Evolutionary conservation across 2,888 invertebrate genomes (phyloP).

Genomic region (Chymomyza amoena): DNA sequence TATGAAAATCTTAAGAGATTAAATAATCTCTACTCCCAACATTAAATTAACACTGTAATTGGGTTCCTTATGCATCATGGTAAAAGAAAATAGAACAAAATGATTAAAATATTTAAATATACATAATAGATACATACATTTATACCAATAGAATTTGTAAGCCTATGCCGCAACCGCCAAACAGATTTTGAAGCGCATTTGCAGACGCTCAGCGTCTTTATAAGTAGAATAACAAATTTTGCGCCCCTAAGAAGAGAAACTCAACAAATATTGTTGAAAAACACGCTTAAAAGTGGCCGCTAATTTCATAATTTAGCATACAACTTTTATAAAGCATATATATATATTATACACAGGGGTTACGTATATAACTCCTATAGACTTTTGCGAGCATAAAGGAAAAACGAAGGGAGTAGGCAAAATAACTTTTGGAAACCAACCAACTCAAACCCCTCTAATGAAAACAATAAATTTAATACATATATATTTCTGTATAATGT

Average conservation of each 20-base stretch:
- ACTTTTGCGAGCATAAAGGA: slow-evolving; percentile 31
- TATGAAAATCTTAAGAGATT: slow-evolving; percentile 14
- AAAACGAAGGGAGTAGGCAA: slow-evolving; percentile 1
- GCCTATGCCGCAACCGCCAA: slow-evolving; percentile 61
- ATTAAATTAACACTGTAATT: slow-evolving; percentile 46
- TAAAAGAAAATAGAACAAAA: slow-evolving; percentile 19
- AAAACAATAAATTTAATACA: slow-evolving; percentile 59
- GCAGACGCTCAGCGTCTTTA: slow-evolving; percentile 64
- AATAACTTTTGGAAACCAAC: slow-evolving; percentile 32
- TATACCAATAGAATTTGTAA: slow-evolving; percentile 32
- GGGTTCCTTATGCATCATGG: slow-evolving; percentile 61
- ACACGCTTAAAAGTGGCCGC: slow-evolving; percentile 58
- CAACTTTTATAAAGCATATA: slow-evolving; percentile 42
- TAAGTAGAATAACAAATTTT: slow-evolving; percentile 19
- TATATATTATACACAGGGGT: neutral
- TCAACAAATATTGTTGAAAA: slow-evolving; percentile 26
- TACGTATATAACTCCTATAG: neutral
- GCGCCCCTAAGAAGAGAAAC: slow-evolving; percentile 22
- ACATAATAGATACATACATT: slow-evolving; percentile 42
- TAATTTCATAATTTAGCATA: slow-evolving; percentile 48
- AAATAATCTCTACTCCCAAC: slow-evolving; percentile 11
- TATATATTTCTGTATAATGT: slow-evolving; percentile 52
- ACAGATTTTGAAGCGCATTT: slow-evolving; percentile 68
- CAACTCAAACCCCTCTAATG: slow-evolving; percentile 64
- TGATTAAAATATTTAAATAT: slow-evolving; percentile 48